Conservation (phyloP, 2,888 invertebrate genomes). For the Troides helena region DNA sequence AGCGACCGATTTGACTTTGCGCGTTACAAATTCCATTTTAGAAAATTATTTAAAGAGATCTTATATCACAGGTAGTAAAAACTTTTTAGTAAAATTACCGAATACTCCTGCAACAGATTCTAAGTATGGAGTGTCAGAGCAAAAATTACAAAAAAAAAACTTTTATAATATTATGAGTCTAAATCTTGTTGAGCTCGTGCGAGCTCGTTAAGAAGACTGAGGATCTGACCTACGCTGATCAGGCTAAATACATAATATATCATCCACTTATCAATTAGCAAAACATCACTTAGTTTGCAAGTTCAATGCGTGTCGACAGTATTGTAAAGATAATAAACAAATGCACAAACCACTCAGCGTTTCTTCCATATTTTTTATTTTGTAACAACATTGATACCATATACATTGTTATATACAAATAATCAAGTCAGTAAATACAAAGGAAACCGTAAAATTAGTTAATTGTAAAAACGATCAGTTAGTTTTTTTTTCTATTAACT, state of each 20-base stretch:
- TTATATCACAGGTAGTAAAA: constrained; percentile 51
- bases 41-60: constrained; percentile 46
- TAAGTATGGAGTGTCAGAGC: constrained; percentile 9
- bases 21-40: constrained; percentile 69
- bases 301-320: constrained; percentile 22
- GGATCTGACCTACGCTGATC: constrained; percentile 47
- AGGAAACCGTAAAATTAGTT: no score
- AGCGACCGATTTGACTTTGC: constrained; percentile 60
- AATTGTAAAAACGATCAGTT: no score
- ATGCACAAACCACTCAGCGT: neutral
- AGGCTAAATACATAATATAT: constrained; percentile 40
- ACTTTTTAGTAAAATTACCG: constrained; percentile 27
- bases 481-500: no score
- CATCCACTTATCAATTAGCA: constrained; percentile 32
- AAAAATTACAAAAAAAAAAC: constrained; percentile 25
- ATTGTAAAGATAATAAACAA: constrained; percentile 9
- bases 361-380: no score
- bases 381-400: no score
- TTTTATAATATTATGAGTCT: constrained; percentile 16
- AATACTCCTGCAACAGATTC: constrained; percentile 16
- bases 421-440: no score
- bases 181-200: constrained; percentile 46
- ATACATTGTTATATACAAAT: no score
- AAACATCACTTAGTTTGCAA: constrained; percentile 31
- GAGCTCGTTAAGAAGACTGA: constrained; percentile 67